A percentile compares a stretch with the other conserved stretches of the same genome.
These are phyloP conservation scores for Phlogophora meticulosa DNA, from an alignment of 2,888 invertebrate species.

Conservation along the genomic window DNA sequence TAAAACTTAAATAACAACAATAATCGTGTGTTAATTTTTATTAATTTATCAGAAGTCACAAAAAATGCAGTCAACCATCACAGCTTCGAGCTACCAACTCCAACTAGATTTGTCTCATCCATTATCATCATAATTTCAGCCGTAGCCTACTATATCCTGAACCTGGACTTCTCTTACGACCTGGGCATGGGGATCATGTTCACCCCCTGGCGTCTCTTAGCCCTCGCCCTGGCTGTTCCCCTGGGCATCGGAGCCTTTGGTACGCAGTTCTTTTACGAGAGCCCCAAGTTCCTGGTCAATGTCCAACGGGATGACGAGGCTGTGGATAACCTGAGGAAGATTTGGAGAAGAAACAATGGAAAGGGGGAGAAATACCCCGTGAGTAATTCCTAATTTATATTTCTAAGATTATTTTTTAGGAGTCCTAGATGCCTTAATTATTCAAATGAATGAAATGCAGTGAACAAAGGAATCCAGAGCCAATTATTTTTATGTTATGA, in stretches of 20 bases:
- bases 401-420: too few species aligned
- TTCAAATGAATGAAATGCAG: too few species aligned
- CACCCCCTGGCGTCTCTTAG: constrained; percentile 77
- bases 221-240: constrained; percentile 86
- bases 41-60: too few species aligned
- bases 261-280: constrained; percentile 92
- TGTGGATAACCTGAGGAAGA: constrained; percentile 89
- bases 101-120: too few species aligned
- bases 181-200: constrained; percentile 71
- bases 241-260: constrained; percentile 90
- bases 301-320: constrained; percentile 91
- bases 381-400: constrained; percentile 36
- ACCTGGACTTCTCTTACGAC: constrained; percentile 69
- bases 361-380: constrained; percentile 65
- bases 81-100: too few species aligned
- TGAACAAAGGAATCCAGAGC: too few species aligned
- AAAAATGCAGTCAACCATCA: too few species aligned
- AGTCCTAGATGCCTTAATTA: too few species aligned
- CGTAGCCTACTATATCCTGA: constrained; percentile 70
- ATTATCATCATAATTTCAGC: constrained; percentile 54
- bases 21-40: too few species aligned
- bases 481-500: too few species aligned
- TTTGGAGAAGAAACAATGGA: constrained; percentile 90
- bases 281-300: constrained; percentile 93
- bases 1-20: too few species aligned